A percentile compares a stretch with the other conserved stretches of the same genome.
These are phyloP conservation scores for Holothuria leucospilota DNA, from an alignment of 53 echinoderm and acorn worm genomes.

Conservation along the genomic window DNA sequence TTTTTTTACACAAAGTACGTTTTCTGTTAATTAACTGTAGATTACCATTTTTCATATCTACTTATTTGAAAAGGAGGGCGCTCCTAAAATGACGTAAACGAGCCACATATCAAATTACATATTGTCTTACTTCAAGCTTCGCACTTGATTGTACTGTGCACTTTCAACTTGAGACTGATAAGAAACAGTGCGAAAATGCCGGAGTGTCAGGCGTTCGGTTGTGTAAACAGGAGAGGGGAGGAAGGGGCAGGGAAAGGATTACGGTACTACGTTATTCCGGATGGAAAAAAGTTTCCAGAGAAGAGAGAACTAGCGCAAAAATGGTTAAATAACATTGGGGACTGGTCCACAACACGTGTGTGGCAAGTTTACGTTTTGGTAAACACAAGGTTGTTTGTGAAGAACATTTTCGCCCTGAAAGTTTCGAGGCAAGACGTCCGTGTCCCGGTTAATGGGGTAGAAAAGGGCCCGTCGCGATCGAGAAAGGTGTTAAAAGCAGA, in stretches of 20 bases:
- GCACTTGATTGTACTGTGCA: too few relatives aligned
- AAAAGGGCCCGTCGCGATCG: too few relatives aligned
- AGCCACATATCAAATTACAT: slow-evolving; percentile 2
- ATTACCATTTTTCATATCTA: too few relatives aligned
- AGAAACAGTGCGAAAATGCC: neutral
- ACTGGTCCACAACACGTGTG: neutral
- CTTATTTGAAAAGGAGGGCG: too few relatives aligned
- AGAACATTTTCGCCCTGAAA: slow-evolving; percentile 21
- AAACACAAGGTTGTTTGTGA: slow-evolving; percentile 23
- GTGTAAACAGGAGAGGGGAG: slow-evolving; percentile 32
- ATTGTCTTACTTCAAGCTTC: too few relatives aligned
- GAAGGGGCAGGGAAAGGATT: slow-evolving; percentile 29
- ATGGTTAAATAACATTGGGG: slow-evolving; percentile 16
- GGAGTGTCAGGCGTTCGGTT: slow-evolving; percentile 32
- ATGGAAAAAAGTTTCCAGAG: slow-evolving; percentile 16
- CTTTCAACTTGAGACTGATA: too few relatives aligned
- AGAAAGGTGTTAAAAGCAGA: neutral
- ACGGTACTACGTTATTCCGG: slow-evolving; percentile 22
- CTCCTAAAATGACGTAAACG: neutral
- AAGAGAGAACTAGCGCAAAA: slow-evolving; percentile 21
- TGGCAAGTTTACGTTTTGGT: slow-evolving; percentile 13
- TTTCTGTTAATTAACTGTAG: too few relatives aligned
- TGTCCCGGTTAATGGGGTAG: slow-evolving; percentile 6
- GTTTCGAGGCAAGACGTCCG: neutral
- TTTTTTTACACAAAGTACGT: too few relatives aligned